Conservation (phyloP, 1,140 invertebrate species). For the Xylocopa sonorina region DNA sequence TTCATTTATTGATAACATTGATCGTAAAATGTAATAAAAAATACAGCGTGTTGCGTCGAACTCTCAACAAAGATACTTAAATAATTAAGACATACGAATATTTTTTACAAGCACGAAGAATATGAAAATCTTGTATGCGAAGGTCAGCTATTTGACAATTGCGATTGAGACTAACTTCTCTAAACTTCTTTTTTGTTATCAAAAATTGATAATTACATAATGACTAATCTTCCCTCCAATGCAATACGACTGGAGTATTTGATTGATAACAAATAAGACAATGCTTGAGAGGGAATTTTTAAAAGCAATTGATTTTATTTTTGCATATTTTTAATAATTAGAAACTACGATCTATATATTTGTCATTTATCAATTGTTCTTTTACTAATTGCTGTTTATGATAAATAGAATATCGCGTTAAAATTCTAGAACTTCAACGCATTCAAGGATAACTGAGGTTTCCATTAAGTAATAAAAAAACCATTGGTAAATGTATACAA, state of each 20-base stretch:
- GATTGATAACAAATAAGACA: background rate
- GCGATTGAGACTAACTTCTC: background rate
- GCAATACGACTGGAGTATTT: too few relatives aligned
- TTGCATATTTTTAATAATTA: too few relatives aligned
- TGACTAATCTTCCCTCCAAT: background rate
- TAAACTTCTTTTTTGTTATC: background rate
- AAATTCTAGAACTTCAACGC: background rate
- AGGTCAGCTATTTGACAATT: background rate
- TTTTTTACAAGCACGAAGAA: too few relatives aligned
- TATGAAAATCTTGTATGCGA: background rate
- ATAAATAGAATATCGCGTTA: background rate
- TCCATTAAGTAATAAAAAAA: background rate
- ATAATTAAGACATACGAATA: background rate
- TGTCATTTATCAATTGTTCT: background rate
- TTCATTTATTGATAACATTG: conserved; percentile 4
- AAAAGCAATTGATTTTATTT: background rate
- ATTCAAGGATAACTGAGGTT: background rate
- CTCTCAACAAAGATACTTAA: background rate
- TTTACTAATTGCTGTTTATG: background rate
- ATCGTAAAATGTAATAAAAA: background rate
- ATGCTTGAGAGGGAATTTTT: too few relatives aligned
- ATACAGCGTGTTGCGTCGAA: background rate
- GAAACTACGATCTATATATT: background rate
- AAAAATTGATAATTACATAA: background rate
- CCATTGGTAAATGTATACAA: too few relatives aligned